Base-by-base conservation (phyloP, 2,113 vertebrate species). In the Phodopus roborovskii region DNA sequence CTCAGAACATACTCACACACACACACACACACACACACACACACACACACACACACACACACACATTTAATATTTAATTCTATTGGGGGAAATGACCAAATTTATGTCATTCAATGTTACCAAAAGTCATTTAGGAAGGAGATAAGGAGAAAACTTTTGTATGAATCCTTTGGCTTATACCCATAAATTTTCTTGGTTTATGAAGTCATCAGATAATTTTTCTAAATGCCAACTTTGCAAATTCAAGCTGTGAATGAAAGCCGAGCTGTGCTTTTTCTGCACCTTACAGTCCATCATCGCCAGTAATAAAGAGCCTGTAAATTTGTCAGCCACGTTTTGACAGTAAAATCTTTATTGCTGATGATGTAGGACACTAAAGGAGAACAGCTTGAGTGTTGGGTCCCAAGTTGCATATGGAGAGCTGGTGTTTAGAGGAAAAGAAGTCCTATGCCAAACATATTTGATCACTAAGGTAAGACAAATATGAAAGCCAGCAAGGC, bases 281-380 rank as follows among this genome's bases (percentile, higher is more conserved):
- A 87, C 42, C 96, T 95, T 89, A 81, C 16, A 96, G 94, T 96
- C 94, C 91, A 89, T 96, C 96, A 91, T 96, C 45, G 45, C 50
- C 79, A 56, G 88, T 87, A 96, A 96, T 97, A 91, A 97, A 97
- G 86, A 91, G 82, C 28, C 82, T 53, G 56, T 24, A 78, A 79
- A 91, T 97, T 92, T 95, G 92, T 97, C 94, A 97, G 96, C 96
- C 86, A 81, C 83, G 64, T 81, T 91, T 91, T 97, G 94, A 96
- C 97, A 97, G 96, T 97, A 97, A 97, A 97, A 97, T 97, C 96
- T 97, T 97, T 97, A 97, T 96, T 93, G 56, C 90, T 92, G 74
- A 50, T 91, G 86, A 96, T 97, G 95, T 92, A 97, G 96, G 97
- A 94, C 90, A 83, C 45, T 81, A 81, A 93, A 92, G 78, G 45